Percentiles rank a stretch among this genome's conserved stretches.
Conservation (phyloP, 2,113 vertebrate species). For the Sakesphorus luctuosus region DNA sequence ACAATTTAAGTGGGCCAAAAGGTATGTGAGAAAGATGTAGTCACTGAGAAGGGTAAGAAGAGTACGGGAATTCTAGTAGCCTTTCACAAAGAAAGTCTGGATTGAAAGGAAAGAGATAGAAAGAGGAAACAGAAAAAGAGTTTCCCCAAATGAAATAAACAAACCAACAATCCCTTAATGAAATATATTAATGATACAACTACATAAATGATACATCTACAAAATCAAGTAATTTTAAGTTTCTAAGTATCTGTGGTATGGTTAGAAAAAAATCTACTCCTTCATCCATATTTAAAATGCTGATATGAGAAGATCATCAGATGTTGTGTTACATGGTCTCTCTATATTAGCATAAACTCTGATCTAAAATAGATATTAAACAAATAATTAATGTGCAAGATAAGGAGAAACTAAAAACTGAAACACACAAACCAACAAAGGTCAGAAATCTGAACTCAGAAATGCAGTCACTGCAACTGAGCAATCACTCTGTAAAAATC, state of each 20-base stretch:
- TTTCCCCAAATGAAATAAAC: background rate
- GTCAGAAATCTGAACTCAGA: background rate
- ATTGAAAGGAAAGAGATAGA: background rate
- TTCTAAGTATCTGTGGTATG: background rate
- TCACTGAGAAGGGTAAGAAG: background rate
- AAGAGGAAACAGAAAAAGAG: background rate
- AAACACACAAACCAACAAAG: background rate
- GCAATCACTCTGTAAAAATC: background rate
- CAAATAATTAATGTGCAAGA: background rate
- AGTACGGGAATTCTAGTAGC: background rate
- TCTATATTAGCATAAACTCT: background rate
- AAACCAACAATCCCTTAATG: background rate
- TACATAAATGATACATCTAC: background rate
- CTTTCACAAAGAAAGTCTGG: background rate
- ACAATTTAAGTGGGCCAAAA: background rate
- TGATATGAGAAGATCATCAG: background rate
- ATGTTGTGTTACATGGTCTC: background rate
- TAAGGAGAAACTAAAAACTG: background rate
- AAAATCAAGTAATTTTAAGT: background rate
- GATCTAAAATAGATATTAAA: background rate
- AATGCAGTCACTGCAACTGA: background rate
- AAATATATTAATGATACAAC: background rate
- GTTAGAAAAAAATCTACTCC: background rate
- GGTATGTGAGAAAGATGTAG: background rate
- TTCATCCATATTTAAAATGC: background rate